phyloP scores from a whole-genome alignment of 2,797 vertebrate genomes.

The Dicrostonyx torquatus region DNA sequence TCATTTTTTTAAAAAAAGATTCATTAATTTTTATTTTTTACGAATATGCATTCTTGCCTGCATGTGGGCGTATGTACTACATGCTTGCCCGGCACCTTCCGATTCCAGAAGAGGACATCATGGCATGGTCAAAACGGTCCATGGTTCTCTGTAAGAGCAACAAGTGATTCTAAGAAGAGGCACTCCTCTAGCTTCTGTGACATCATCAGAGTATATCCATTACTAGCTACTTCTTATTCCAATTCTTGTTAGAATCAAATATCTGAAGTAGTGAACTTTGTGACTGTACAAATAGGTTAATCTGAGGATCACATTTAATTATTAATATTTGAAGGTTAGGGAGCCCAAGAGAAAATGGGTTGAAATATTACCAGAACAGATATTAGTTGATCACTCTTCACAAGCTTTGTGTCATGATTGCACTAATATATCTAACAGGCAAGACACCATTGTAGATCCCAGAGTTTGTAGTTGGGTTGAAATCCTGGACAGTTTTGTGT shows the following conservation, averaged over 20 bases:
- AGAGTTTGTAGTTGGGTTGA: background rate
- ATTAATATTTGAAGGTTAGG: slow-evolving; percentile 3
- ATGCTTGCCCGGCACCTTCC: background rate
- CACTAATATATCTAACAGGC: background rate
- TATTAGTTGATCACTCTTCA: background rate
- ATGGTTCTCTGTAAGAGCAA: background rate
- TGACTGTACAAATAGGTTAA: background rate
- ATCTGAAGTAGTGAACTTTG: background rate
- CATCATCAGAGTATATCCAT: background rate
- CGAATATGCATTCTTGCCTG: background rate
- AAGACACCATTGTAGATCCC: background rate
- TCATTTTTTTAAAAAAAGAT: background rate
- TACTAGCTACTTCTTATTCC: background rate
- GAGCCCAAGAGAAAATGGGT: background rate
- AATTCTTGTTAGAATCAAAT: background rate
- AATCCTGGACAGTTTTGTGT: background rate
- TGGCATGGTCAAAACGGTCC: background rate
- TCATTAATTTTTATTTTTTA: background rate
- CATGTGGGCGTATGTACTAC: background rate
- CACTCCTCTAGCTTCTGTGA: background rate
- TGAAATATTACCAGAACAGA: slow-evolving; percentile 6
- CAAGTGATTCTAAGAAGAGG: background rate
- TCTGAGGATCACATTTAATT: slow-evolving; percentile 14
- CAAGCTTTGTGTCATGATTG: background rate
- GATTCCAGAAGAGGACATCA: background rate